Percentiles rank a stretch among this genome's conserved stretches.
Conservation (phyloP, 2,113 vertebrate genomes). For the Aramus guarauna region DNA sequence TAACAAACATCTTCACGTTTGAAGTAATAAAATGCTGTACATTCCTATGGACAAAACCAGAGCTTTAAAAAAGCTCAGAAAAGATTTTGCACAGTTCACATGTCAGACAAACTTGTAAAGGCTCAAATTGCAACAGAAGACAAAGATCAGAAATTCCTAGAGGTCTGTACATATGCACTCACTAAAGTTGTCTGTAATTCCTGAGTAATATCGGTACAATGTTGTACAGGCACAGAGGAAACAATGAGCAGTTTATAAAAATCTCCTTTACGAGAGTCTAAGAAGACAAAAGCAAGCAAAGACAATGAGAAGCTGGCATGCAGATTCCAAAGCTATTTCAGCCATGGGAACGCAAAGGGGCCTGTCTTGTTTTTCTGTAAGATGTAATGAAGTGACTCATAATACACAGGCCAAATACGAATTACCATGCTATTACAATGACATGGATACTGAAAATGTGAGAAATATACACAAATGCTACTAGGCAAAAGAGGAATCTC, state of each 20-base stretch:
- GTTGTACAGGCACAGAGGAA: background rate
- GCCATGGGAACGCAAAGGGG: slow-evolving; percentile 40
- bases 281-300: slow-evolving; percentile 18
- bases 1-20: slow-evolving; percentile 11
- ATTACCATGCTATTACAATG: background rate
- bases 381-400: background rate
- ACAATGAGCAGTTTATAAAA: background rate
- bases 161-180: background rate
- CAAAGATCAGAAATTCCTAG: slow-evolving; percentile 24
- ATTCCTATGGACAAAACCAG: slow-evolving; percentile 54
- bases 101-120: background rate
- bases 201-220: background rate
- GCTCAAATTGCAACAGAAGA: slow-evolving; percentile 12
- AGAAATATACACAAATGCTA: background rate
- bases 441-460: background rate
- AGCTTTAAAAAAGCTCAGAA: slow-evolving; percentile 47
- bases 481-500: background rate
- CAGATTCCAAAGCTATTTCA: slow-evolving; percentile 26
- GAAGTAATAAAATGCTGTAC: slow-evolving; percentile 17
- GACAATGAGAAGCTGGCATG: background rate
- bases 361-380: background rate
- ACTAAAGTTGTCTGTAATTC: background rate
- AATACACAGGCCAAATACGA: background rate
- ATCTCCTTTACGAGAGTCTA: background rate
- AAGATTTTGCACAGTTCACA: slow-evolving; percentile 47